phyloP scores from a whole-genome alignment of 2,113 vertebrate genomes.

The Raja brachyura region DNA sequence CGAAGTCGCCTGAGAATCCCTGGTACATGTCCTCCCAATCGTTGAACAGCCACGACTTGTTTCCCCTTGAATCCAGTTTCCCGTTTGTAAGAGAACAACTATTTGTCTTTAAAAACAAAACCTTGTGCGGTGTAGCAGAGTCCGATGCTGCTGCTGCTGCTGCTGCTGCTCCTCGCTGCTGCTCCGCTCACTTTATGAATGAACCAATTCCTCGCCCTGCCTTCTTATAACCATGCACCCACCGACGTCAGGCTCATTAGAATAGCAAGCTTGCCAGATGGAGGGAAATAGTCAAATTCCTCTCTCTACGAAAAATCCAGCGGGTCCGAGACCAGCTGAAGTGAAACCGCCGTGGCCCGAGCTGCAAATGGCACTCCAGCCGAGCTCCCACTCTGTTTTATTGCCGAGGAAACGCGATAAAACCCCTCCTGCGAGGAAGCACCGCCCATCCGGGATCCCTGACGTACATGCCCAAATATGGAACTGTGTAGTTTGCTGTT shows the following conservation, averaged over 20 bases:
- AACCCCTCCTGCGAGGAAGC: slow-evolving; percentile 39
- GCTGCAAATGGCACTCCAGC: too few species aligned
- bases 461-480: slow-evolving; percentile 97
- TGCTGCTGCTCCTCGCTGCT: slow-evolving; percentile 43
- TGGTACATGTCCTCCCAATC: slow-evolving; percentile 85
- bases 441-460: slow-evolving; percentile 83
- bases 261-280: not conserved
- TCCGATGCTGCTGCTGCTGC: not conserved
- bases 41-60: slow-evolving; percentile 27
- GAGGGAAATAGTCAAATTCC: not conserved
- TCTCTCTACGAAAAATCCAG: not conserved
- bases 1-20: slow-evolving; percentile 87
- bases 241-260: slow-evolving; percentile 51
- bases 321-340: slow-evolving; percentile 19
- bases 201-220: slow-evolving; percentile 58
- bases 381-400: not conserved
- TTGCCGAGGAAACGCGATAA: not conserved
- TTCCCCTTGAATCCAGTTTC: slow-evolving; percentile 5
- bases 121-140: not conserved
- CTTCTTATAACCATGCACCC: slow-evolving; percentile 54
- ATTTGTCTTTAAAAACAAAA: not conserved
- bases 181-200: slow-evolving; percentile 78
- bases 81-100: not conserved
- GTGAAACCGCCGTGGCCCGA: not conserved
- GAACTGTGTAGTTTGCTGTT: slow-evolving; percentile 67